Evolutionary conservation across 2,888 invertebrate genomes (phyloP), one percentile per base, ranked within the genome.

Genomic region (Eugnorisma glareosa): DNA sequence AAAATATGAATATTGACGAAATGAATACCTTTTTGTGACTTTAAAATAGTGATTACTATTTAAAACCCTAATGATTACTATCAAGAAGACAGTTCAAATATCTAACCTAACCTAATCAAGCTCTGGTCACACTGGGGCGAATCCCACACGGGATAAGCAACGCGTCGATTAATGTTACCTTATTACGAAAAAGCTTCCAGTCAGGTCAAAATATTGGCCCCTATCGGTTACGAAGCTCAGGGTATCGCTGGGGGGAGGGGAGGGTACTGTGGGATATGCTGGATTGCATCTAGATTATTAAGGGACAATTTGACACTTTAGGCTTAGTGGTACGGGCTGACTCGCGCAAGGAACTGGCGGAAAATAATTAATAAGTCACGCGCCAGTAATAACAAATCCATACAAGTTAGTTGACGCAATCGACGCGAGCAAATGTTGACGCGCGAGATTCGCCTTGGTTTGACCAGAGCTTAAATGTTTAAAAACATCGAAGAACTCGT

Each of bases 1-100:
- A 7, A 61, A 76, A 15, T 28, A 31, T 28, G 80, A 80, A 18
- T 37, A 37, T n/a, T 37, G 51, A 77, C 73, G 18, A 37, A 63
- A 13, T 24, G 37, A 73, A 31, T 35, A 51, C 0, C 7, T 59
- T 35, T 70, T 31, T 51, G 13, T 79, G 61, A 73, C 35, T 77
- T 51, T 28, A 0, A 80, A 71, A 51, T 63, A 72, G 51, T 73
- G 7, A 37, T 37, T 45, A 54, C 37, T 77, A 81, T 77, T 80
- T 51, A 5, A n/a, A 63, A 37, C 28, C n/a, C 45, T 45, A 11
- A 54, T n/a, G 2, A 31, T 43, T 66, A 2, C 1, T 28, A 31
- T 18, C 31, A 79, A 10, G 11, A 35, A 45, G 3, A 28, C 28
- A 28, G 43, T 57, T 45, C 3, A 6, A 77, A 45, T 74, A 35